Evolutionary conservation across 2,797 vertebrate genomes (phyloP).

Genomic region (Emydoidea blandingii): DNA sequence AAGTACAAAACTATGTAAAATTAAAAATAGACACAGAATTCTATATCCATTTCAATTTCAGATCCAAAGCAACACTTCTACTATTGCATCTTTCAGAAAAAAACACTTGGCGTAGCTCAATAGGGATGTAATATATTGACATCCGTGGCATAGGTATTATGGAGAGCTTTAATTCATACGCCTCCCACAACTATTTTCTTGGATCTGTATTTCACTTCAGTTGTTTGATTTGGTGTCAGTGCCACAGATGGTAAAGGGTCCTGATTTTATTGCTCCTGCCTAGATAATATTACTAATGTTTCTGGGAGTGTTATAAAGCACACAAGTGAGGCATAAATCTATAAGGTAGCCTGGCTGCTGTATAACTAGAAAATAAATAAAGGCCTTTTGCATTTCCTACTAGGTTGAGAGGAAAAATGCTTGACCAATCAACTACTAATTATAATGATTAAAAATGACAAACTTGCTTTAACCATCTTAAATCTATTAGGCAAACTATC

Average conservation of each 20-base stretch:
- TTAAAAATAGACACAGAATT: slow-evolving; percentile 27
- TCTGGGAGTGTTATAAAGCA: slow-evolving; percentile 62
- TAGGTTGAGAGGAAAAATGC: slow-evolving; percentile 53
- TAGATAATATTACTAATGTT: slow-evolving; percentile 67
- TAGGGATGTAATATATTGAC: slow-evolving; percentile 53
- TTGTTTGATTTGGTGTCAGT: slow-evolving; percentile 67
- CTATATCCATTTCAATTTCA: background rate
- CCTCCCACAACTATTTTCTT: background rate
- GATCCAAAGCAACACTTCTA: background rate
- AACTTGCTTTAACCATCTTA: background rate
- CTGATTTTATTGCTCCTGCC: slow-evolving; percentile 58
- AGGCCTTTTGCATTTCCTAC: slow-evolving; percentile 44
- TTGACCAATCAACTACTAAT: slow-evolving; percentile 47
- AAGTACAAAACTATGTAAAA: background rate
- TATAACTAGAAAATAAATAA: slow-evolving; percentile 47
- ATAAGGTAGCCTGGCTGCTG: slow-evolving; percentile 26
- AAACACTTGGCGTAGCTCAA: slow-evolving; percentile 9
- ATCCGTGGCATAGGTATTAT: slow-evolving; percentile 7
- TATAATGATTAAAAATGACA: slow-evolving; percentile 37
- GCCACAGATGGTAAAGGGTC: slow-evolving; percentile 45
- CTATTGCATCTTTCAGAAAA: slow-evolving; percentile 12
- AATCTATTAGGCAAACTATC: background rate
- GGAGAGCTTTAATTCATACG: slow-evolving; percentile 54
- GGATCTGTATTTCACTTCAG: slow-evolving; percentile 57
- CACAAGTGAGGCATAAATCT: slow-evolving; percentile 63